Evolutionary conservation across 1,140 invertebrate species (phyloP), one percentile per base, ranked within the genome.

Genomic region (Philotrypesis tridentata): DNA sequence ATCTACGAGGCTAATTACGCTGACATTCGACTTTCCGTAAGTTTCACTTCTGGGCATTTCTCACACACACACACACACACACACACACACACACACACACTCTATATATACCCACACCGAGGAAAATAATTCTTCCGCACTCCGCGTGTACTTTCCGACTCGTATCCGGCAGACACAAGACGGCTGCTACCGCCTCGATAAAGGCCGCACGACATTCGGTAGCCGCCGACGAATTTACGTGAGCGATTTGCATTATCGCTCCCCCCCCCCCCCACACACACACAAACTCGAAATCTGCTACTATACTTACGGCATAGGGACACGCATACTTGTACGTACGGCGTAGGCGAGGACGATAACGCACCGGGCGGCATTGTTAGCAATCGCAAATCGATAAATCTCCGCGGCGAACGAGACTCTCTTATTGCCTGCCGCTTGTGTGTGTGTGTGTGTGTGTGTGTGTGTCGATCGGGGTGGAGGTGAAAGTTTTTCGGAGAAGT

Each of bases 301-400:
- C 60, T 31, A 37, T 37, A 37, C 33, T 37, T 37, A 37, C 33
- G 9, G 33, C 9, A 37, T 21, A 31, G 40, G 7, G 25, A 14
- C 12, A 21, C 11, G 65, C 17, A 17, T 60, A 65, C 21, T 55
- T 55, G 48, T 14, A 63, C 25, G 31, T 37, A 70, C 17, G 12
- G 17, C 17, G 40, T 65, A 63, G 68, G 60, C 1, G 29, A 70
- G 67, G 78, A 14, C 17, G 7, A 17, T 2, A 17, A 43, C 29
- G 68, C 40, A 27, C 2, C 23, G 43, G 27, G 70, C 78, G 27
- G 70, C 78, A 72, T 61, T 80, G 33, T 73, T n/a, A 25, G n/a
- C 71, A 67, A 67, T 73, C 61, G 33, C 40, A 14, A 31, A 80
- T 80, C 79, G 72, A 81, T 81, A 81, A 81, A 75, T 75, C 71